Percentiles rank a stretch among this genome's conserved stretches.
Conservation (phyloP, 2,888 invertebrate species). For the Tortricodes alternella region DNA sequence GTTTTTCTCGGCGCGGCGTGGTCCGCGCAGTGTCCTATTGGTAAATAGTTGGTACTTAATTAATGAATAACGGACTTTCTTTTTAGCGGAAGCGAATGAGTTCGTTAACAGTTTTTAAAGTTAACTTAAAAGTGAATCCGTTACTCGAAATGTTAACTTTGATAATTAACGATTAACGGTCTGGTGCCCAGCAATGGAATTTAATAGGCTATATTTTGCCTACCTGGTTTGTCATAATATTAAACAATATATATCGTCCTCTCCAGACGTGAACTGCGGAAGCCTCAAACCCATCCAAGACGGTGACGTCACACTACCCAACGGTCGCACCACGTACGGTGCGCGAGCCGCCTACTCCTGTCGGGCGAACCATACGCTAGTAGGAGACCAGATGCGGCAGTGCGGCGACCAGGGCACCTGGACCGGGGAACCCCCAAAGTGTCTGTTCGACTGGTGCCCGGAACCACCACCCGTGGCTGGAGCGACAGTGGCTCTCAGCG, state of each 20-base stretch:
- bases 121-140: too few relatives aligned
- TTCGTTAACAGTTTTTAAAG: too few relatives aligned
- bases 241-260: neutral
- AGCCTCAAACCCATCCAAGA: conserved; percentile 86
- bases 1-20: too few relatives aligned
- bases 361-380: conserved; percentile 92
- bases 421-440: conserved; percentile 90
- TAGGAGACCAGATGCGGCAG: conserved; percentile 87
- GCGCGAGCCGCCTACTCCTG: conserved; percentile 90
- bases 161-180: too few relatives aligned
- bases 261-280: conserved; percentile 92
- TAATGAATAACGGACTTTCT: too few relatives aligned
- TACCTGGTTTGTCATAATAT: neutral
- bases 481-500: conserved; percentile 86
- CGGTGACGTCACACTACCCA: conserved; percentile 86
- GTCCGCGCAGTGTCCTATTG: too few relatives aligned
- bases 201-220: too few relatives aligned
- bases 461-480: conserved; percentile 91
- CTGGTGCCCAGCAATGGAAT: too few relatives aligned
- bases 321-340: conserved; percentile 90
- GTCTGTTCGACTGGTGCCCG: conserved; percentile 94
- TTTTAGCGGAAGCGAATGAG: too few relatives aligned
- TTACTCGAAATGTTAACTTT: too few relatives aligned
- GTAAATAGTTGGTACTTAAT: too few relatives aligned
- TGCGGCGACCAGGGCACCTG: conserved; percentile 89